phyloP scores from a whole-genome alignment of 2,113 vertebrate species.

The Petaurus breviceps region DNA sequence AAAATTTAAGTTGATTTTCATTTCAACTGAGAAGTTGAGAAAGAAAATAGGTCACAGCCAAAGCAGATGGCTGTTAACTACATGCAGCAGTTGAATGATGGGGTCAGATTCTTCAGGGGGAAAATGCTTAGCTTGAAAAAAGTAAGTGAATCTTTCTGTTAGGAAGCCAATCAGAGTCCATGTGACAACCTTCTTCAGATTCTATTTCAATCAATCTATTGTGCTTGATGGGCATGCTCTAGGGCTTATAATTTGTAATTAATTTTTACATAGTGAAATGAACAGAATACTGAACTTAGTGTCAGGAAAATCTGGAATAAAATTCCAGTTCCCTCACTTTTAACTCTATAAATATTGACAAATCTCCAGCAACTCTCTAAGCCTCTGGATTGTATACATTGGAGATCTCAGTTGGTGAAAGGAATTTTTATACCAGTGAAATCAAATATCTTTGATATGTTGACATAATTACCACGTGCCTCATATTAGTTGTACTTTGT shows the following conservation, averaged over 20 bases:
- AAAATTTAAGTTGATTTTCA: conserved; percentile 74
- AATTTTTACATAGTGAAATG: not conserved
- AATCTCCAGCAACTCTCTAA: not conserved
- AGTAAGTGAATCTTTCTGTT: not conserved
- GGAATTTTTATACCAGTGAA: not conserved
- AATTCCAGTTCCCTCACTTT: not conserved
- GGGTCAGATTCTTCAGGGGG: conserved; percentile 60
- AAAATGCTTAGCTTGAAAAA: conserved; percentile 26
- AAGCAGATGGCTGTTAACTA: conserved; percentile 79
- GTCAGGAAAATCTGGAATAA: not conserved
- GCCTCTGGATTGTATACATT: not conserved
- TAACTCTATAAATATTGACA: not conserved
- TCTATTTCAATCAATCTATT: conserved; percentile 4
- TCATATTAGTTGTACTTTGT: conserved; percentile 13
- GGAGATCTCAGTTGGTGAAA: not conserved
- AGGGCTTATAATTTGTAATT: conserved; percentile 27
- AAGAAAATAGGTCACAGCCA: conserved; percentile 76
- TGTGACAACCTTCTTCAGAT: not conserved
- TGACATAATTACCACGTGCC: not conserved
- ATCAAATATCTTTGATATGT: not conserved
- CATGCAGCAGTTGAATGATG: conserved; percentile 66
- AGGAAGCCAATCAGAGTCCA: not conserved
- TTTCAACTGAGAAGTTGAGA: conserved; percentile 74
- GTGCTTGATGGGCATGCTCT: not conserved
- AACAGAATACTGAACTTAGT: not conserved